phyloP scores from a whole-genome alignment of 2,888 invertebrate species.

The Andrena minutula region DNA sequence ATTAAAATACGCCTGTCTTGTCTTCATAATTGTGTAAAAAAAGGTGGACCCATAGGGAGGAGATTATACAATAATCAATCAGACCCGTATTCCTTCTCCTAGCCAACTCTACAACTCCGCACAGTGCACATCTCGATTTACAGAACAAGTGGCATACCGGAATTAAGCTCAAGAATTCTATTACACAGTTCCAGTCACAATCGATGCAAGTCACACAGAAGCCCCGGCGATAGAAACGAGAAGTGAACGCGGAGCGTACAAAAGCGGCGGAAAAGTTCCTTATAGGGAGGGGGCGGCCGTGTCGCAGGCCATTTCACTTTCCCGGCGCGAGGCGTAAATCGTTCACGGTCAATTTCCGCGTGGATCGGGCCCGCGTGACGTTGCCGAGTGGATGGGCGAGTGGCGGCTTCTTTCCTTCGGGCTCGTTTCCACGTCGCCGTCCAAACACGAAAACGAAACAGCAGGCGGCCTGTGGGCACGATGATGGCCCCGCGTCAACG shows the following conservation, averaged over 20 bases:
- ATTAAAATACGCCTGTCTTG: too few species aligned
- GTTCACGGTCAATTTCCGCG: constrained; percentile 65
- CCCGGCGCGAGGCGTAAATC: constrained; percentile 45
- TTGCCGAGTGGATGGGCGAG: constrained; percentile 30
- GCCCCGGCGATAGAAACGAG: not conserved
- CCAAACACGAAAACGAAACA: constrained; percentile 68
- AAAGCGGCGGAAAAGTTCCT: not conserved
- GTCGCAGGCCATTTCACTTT: constrained; percentile 50
- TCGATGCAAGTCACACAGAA: not conserved
- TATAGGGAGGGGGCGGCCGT: constrained; percentile 11
- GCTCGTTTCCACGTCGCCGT: constrained; percentile 35
- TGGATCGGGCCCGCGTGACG: constrained; percentile 7
- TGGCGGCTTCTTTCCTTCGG: constrained; percentile 22
- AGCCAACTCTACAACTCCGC: not conserved
- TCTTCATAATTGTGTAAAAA: too few species aligned
- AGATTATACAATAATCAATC: not conserved
- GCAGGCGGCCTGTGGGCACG: constrained; percentile 60
- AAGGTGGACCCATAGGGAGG: too few species aligned
- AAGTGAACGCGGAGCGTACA: constrained; percentile 1
- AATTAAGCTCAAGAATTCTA: too few species aligned
- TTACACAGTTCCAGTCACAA: too few species aligned
- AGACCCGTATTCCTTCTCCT: too few species aligned
- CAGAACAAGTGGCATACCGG: not conserved
- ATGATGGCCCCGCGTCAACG: constrained; percentile 67
- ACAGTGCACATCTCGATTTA: not conserved